Evolutionary conservation across 2,113 vertebrate species (phyloP), one percentile per base, ranked within the genome.

Genomic region (Sinocyclocheilus anshuiensis): DNA sequence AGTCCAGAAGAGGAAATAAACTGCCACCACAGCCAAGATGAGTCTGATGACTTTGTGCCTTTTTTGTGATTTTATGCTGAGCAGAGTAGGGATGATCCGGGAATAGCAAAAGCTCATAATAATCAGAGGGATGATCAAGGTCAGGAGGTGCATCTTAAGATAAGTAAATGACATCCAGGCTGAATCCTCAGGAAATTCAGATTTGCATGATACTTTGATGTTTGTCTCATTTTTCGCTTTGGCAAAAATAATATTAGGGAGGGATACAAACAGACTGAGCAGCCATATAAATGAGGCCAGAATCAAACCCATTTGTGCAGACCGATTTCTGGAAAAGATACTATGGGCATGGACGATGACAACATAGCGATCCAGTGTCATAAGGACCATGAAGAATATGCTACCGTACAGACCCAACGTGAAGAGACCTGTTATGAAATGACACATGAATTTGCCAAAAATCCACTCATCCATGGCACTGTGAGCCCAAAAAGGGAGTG

Each of bases 281-380:
- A 91, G 67, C 94, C 94, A 97, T 18, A 95, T 86, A 0, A 13
- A 1, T 24, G 87, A 0, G 1, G 90, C 89, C 53, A 97, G 24
- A 67, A 7, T n/a, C 0, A 88, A 2, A 16, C 94, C 95, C 39
- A 72, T 4, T 1, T 33, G 81, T 61, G 90, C 0, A 0, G 95
- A 96, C 55, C 96, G 94, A 82, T 93, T 89, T 2, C 26, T 90
- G 1, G 94, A 84, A 22, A 95, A 87, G 15, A 81, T 39, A 0
- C 87, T 92, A 4, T 94, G 90, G 0, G 95, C 86, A 0, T 94
- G 94, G 84, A 97, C 92, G 1, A 99, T 93, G 20, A 96, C 93
- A 81, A 96, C 10, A 53, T 97, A 99, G 86, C 97, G 95, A 92
- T 98, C 96, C 0, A 97, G 0, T 0, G 96, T 97, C 96, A 97